phyloP scores from a whole-genome alignment of 2,797 vertebrate species.

The Girardinus metallicus region DNA sequence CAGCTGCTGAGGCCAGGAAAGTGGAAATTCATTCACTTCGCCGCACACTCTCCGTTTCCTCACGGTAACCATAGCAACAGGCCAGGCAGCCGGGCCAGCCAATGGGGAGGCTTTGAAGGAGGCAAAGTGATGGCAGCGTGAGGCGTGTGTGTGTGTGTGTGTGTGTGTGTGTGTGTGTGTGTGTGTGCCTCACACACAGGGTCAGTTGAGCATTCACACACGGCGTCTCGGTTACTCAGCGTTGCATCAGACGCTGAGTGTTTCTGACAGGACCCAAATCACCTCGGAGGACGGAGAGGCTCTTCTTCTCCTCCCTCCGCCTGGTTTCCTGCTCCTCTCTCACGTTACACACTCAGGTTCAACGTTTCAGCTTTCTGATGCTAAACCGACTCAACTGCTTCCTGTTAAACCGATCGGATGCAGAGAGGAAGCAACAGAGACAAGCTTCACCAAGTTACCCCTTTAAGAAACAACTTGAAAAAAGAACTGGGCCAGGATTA shows the following conservation, averaged over 20 bases:
- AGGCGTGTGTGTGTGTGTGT: constrained; percentile 17
- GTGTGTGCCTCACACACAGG: constrained; percentile 59
- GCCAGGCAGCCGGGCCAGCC: constrained; percentile 61
- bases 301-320: constrained; percentile 24
- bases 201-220: constrained; percentile 60
- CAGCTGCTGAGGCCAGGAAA: constrained; percentile 55
- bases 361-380: not conserved
- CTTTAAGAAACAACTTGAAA: not conserved
- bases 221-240: constrained; percentile 52
- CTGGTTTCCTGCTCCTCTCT: constrained; percentile 2
- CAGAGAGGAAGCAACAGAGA: not conserved
- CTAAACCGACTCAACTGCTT: too few relatives aligned
- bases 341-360: not conserved
- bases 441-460: not conserved
- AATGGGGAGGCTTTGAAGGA: constrained; percentile 53
- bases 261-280: constrained; percentile 45
- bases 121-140: constrained; percentile 45
- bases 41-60: constrained; percentile 59
- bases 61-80: constrained; percentile 80
- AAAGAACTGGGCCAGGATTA: not conserved
- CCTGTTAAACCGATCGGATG: not conserved
- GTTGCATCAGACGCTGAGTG: constrained; percentile 69
- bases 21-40: constrained; percentile 51
- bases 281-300: constrained; percentile 34
- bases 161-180: too few relatives aligned